Percentiles rank a stretch among this genome's conserved stretches.
Evolutionary conservation across 2,113 vertebrate genomes (phyloP).

Genomic region (Panurus biarmicus): DNA sequence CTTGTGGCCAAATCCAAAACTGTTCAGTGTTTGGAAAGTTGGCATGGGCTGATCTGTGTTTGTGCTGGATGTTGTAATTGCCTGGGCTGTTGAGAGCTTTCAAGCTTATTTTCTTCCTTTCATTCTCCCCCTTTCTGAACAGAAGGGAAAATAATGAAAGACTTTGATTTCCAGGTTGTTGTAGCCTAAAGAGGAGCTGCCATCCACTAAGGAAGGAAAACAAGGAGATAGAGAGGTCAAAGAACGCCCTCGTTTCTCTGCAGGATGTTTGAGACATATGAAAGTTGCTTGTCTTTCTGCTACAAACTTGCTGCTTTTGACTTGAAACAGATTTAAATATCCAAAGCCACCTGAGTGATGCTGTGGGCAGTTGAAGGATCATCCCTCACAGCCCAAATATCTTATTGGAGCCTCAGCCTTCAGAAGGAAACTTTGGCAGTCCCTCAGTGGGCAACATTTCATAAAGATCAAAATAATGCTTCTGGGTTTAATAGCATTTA

Average conservation of each 20-base stretch:
- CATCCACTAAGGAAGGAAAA: not conserved
- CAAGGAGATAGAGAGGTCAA: not conserved
- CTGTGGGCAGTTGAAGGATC: not conserved
- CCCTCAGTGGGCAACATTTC: not conserved
- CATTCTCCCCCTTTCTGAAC: not conserved
- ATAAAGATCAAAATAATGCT: not conserved
- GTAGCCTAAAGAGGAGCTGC: not conserved
- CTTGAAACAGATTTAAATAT: not conserved
- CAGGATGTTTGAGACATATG: not conserved
- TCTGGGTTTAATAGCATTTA: not conserved
- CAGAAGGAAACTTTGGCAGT: not conserved
- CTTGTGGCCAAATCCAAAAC: not conserved
- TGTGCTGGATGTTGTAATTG: not conserved
- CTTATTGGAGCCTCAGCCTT: not conserved
- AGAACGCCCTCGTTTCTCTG: not conserved
- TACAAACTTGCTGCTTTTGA: not conserved
- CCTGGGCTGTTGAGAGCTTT: not conserved
- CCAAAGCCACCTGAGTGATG: not conserved
- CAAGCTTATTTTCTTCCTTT: not conserved
- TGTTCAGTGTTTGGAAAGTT: not conserved
- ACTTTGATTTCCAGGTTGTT: not conserved
- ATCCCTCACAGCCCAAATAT: not conserved
- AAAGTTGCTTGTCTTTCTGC: not conserved
- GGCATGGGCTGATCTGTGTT: not conserved
- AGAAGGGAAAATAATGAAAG: not conserved